Conservation (phyloP, 2,888 invertebrate species). For the Caenorhabditis virilis region DNA sequence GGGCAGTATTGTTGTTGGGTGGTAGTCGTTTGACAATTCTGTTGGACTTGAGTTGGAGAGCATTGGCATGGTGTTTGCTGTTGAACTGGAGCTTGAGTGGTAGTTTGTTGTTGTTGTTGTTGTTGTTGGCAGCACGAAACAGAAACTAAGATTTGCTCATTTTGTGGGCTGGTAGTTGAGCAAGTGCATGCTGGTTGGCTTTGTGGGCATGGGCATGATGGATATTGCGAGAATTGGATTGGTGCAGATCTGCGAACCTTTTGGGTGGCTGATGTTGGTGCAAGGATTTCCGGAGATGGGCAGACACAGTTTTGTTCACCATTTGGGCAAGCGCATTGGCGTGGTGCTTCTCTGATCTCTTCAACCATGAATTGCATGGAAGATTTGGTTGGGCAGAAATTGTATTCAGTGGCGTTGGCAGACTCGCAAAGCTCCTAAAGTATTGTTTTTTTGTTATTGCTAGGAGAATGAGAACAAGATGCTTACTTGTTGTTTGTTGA, state of each 20-base stretch:
- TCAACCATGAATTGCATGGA: slow-evolving; percentile 58
- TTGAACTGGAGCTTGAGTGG: slow-evolving; percentile 43
- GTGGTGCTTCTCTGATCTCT: slow-evolving; percentile 61
- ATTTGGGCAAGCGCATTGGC: slow-evolving; percentile 64
- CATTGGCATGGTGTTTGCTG: slow-evolving; percentile 37
- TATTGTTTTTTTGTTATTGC: background rate
- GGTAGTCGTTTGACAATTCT: slow-evolving; percentile 63
- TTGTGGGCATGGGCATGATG: slow-evolving; percentile 55
- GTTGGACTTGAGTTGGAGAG: slow-evolving; percentile 36
- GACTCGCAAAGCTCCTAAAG: slow-evolving; percentile 58
- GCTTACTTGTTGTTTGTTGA: slow-evolving; percentile 58
- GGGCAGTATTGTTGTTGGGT: slow-evolving; percentile 67
- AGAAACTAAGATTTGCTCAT: slow-evolving; percentile 52
- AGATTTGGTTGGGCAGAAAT: slow-evolving; percentile 61
- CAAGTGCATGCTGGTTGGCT: slow-evolving; percentile 55
- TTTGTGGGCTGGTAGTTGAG: slow-evolving; percentile 46
- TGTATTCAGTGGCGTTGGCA: slow-evolving; percentile 57
- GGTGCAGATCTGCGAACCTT: slow-evolving; percentile 52
- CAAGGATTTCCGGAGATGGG: slow-evolving; percentile 64
- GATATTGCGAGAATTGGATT: slow-evolving; percentile 54
- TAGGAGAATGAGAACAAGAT: slow-evolving; percentile 1
- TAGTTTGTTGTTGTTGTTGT: slow-evolving; percentile 28
- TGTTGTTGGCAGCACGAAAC: slow-evolving; percentile 53
- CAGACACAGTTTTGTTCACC: slow-evolving; percentile 64
- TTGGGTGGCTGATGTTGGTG: slow-evolving; percentile 48